Evolutionary conservation across 2,888 invertebrate species (phyloP), one percentile per base, ranked within the genome.

Genomic region (Pterobdella sp.): DNA sequence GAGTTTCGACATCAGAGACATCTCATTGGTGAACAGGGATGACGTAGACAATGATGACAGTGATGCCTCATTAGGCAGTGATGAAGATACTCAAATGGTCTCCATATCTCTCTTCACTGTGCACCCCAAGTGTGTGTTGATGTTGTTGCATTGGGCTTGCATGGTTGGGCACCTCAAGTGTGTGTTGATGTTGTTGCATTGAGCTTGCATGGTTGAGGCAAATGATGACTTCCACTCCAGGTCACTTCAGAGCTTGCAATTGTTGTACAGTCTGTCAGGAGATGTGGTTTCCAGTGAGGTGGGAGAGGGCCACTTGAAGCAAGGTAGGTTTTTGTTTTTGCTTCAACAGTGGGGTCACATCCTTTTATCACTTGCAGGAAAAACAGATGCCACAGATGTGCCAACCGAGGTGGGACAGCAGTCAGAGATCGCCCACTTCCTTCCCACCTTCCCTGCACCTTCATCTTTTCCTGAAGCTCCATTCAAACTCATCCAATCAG

Each of bases 1-100:
- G 67, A 93, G 93, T 80, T 92, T 93, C 82, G 91, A 91, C 74
- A 91, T 95, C 77, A 88, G 90, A 1, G 91, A 92, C 73, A 68
- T 31, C 3, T 42, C 68, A 68, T 32, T 49, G 49, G 49, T 31
- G 14, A 42, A 26, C 18, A 65, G 32, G 14, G 65, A 65, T 35
- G 65, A 65, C 35, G n/a, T 34, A 65, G 65, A 65, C 32, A 42
- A 68, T 31, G 49, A 42, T n/a, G 35, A 68, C 42, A 42, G 31
- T 68, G 68, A 32, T 29, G 63, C 7, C 7, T 4, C 31, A 2
- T 31, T 18, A 31, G 65, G 65, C 22, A 14, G 32, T 22, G n/a
- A 10, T 7, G 26, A 10, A 63, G 63, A 63, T 7, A 34, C 31
- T 18, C 14, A 65, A 4, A 18, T 65, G 34, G 32, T 65, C n/a